phyloP scores from a whole-genome alignment of 1,140 invertebrate genomes.

The Hyles euphorbiae region DNA sequence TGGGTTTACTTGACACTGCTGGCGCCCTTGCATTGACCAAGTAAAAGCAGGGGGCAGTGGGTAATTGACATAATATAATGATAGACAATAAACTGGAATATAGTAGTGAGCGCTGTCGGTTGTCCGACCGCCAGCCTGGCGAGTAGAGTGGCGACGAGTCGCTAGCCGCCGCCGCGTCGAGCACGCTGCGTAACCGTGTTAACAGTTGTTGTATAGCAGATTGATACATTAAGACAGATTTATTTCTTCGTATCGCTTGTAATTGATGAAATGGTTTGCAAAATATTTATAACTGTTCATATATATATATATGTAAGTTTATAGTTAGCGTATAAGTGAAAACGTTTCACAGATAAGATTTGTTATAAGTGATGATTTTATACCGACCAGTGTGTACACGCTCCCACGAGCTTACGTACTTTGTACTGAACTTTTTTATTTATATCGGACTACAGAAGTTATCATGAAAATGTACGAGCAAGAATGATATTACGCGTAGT shows the following conservation, averaged over 20 bases:
- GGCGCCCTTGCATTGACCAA: too few relatives aligned
- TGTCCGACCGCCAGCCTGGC: too few relatives aligned
- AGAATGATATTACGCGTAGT: background rate
- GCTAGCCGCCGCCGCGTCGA: background rate
- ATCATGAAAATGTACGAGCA: background rate
- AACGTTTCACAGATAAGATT: slow-evolving; percentile 40
- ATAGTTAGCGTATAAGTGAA: slow-evolving; percentile 40
- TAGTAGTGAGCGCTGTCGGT: too few relatives aligned
- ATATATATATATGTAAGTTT: slow-evolving; percentile 23
- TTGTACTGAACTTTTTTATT: slow-evolving; percentile 24
- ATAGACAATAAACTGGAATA: too few relatives aligned
- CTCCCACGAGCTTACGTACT: slow-evolving; percentile 41
- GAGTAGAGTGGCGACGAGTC: background rate
- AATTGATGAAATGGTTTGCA: slow-evolving; percentile 48
- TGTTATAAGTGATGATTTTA: slow-evolving; percentile 61
- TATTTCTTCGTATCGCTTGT: slow-evolving; percentile 40
- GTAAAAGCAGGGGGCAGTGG: too few relatives aligned
- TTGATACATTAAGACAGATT: slow-evolving; percentile 17
- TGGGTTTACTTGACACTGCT: slow-evolving; percentile 3
- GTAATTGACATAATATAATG: too few relatives aligned
- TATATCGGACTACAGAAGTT: background rate
- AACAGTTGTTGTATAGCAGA: slow-evolving; percentile 22
- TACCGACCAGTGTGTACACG: slow-evolving; percentile 51
- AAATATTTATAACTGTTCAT: slow-evolving; percentile 33
- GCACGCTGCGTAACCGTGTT: background rate